phyloP scores from a whole-genome alignment of 2,113 vertebrate genomes.

The Gadus macrocephalus region DNA sequence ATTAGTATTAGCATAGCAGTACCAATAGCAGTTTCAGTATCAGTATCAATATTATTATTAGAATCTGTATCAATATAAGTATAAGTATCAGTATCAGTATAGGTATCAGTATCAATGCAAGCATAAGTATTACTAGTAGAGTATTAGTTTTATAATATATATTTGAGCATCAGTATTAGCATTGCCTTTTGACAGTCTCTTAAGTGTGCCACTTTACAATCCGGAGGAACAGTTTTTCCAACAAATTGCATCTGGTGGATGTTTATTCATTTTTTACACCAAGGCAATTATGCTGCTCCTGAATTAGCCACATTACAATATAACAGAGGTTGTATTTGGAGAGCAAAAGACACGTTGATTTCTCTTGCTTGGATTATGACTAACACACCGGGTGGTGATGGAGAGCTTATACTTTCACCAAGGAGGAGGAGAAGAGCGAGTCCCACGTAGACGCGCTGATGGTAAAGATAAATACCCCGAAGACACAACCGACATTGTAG shows the following conservation, averaged over 20 bases:
- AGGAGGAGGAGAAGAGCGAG: no score
- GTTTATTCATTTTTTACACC: conserved; percentile 61
- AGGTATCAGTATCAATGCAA: no score
- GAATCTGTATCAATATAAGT: no score
- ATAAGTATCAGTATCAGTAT: no score
- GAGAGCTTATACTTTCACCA: no score
- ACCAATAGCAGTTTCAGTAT: no score
- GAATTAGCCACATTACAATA: conserved; percentile 62
- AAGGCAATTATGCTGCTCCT: conserved; percentile 58
- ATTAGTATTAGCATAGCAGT: no score
- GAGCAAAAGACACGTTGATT: conserved; percentile 42
- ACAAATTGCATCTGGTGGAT: conserved; percentile 62
- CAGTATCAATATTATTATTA: no score
- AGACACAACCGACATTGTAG: conserved; percentile 63
- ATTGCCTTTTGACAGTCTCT: conserved; percentile 4
- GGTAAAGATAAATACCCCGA: conserved; percentile 42
- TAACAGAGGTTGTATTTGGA: conserved; percentile 44
- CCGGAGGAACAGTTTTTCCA: conserved; percentile 66
- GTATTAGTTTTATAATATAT: no score
- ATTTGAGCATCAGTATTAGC: no score
- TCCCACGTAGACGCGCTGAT: conserved; percentile 17
- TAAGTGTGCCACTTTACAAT: conserved; percentile 33
- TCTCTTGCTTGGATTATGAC: conserved; percentile 1
- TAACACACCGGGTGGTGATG: not conserved
- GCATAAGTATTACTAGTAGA: no score